A percentile compares a stretch with the other conserved stretches of the same genome.
Conservation (phyloP, 92 coral and sea anemone species). For the Nematostella vectensis region DNA sequence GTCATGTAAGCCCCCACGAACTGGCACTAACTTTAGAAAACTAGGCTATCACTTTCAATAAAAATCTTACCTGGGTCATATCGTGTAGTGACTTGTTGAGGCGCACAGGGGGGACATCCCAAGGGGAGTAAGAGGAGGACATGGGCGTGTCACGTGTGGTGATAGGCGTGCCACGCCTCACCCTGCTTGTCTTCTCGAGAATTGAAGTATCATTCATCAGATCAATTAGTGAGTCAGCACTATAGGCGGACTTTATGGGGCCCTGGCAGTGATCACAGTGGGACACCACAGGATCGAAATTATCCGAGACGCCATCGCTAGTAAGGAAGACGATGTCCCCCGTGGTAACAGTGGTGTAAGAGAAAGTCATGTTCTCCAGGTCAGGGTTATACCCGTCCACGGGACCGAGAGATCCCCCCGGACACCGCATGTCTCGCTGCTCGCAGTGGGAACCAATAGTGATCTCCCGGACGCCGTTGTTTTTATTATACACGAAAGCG, state of each 20-base stretch:
- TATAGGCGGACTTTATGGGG: conserved; percentile 24
- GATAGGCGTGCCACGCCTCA: conserved; percentile 1
- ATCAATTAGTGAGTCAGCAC: conserved; percentile 48
- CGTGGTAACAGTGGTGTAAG: conserved; percentile 60
- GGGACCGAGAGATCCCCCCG: conserved; percentile 98
- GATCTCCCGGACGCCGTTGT: conserved; percentile 65
- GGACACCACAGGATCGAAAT: conserved; percentile 86
- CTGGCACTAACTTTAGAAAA: too few relatives aligned
- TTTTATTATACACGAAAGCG: conserved; percentile 64
- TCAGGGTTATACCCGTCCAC: conserved; percentile 95
- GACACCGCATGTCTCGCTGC: conserved; percentile 83
- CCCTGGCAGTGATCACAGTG: conserved; percentile 60
- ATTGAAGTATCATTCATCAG: background rate
- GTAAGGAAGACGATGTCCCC: conserved; percentile 96
- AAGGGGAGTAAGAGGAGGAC: conserved; percentile 11
- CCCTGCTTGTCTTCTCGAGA: background rate
- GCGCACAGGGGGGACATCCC: conserved; percentile 35
- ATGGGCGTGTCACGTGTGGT: conserved; percentile 13
- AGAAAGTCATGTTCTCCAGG: conserved; percentile 77
- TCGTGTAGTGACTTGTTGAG: conserved; percentile 52
- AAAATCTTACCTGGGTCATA: conserved; percentile 54
- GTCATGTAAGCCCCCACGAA: too few relatives aligned
- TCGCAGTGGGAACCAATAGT: conserved; percentile 87
- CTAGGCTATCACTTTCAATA: too few relatives aligned
- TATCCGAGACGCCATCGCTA: conserved; percentile 96